Percentiles rank a stretch among this genome's conserved stretches.
These are phyloP conservation scores for Chinchilla lanigera DNA, from an alignment of 2,113 vertebrate genomes.

Conservation along the genomic window DNA sequence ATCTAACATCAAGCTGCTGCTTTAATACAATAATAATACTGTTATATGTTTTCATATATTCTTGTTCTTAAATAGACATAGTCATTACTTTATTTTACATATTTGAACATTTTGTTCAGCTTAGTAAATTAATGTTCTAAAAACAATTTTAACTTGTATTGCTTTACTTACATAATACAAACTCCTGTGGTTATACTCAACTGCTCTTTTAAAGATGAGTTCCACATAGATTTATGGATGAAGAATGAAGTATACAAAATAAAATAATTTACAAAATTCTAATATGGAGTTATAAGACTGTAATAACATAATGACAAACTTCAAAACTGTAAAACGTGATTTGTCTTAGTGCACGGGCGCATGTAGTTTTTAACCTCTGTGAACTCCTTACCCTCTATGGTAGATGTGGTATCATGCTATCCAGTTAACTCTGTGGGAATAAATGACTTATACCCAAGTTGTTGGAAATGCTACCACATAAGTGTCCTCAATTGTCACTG, in stretches of 20 bases:
- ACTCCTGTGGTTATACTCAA: background rate
- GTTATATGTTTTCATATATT: background rate
- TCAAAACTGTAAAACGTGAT: background rate
- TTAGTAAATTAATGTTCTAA: background rate
- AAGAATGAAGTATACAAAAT: background rate
- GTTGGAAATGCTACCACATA: background rate
- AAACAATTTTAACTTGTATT: background rate
- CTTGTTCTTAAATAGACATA: background rate
- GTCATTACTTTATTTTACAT: background rate
- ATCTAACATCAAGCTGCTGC: background rate
- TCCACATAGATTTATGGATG: background rate
- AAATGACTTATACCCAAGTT: background rate
- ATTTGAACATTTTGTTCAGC: background rate
- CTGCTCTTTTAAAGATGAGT: background rate
- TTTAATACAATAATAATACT: background rate
- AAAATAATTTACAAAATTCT: background rate
- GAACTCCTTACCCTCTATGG: background rate
- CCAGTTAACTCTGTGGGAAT: background rate
- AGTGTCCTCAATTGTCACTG: background rate
- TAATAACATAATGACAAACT: background rate
- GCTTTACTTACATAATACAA: background rate
- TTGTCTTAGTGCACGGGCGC: background rate
- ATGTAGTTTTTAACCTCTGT: background rate
- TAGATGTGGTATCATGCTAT: background rate
- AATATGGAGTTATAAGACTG: background rate